A percentile compares a stretch with the other conserved stretches of the same genome.
Conservation (phyloP, 2,888 invertebrate species). For the Pyrgus malvae region DNA sequence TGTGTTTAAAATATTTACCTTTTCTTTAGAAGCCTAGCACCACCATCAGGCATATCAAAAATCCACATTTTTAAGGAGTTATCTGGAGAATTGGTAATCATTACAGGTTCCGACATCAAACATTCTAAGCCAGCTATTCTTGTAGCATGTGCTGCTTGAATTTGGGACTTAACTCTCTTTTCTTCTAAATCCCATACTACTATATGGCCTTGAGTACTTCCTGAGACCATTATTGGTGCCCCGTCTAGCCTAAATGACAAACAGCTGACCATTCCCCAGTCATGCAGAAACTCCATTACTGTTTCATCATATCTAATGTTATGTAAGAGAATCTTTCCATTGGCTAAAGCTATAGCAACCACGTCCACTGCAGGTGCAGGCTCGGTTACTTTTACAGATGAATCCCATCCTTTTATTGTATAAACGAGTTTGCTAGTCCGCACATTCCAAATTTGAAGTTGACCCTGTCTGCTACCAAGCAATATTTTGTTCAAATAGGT, state of each 20-base stretch:
- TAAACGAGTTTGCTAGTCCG: constrained; percentile 88
- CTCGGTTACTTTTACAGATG: constrained; percentile 87
- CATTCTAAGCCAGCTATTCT: constrained; percentile 91
- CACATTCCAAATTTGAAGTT: constrained; percentile 94
- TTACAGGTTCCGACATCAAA: constrained; percentile 92
- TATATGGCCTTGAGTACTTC: constrained; percentile 91
- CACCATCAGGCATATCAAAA: constrained; percentile 96
- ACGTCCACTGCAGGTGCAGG: constrained; percentile 97
- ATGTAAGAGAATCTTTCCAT: constrained; percentile 92
- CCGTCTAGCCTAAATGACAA: constrained; percentile 94
- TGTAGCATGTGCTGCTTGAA: constrained; percentile 89
- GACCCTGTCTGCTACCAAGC: constrained; percentile 92
- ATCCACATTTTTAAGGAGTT: constrained; percentile 95
- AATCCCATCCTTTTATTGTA: constrained; percentile 88
- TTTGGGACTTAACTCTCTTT: constrained; percentile 88
- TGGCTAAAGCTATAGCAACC: constrained; percentile 91
- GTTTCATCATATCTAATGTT: constrained; percentile 93
- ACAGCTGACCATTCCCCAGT: constrained; percentile 93
- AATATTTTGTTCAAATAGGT: constrained; percentile 97
- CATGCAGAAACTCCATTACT: constrained; percentile 92
- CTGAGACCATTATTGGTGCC: constrained; percentile 92
- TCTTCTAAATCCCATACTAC: constrained; percentile 97
- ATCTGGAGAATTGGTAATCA: constrained; percentile 96
- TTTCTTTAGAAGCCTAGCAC: constrained; percentile 89
- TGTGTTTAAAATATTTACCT: constrained; percentile 64